Evolutionary conservation across 2,888 invertebrate species (phyloP).

Genomic region (Cosmorhoe ocellata): DNA sequence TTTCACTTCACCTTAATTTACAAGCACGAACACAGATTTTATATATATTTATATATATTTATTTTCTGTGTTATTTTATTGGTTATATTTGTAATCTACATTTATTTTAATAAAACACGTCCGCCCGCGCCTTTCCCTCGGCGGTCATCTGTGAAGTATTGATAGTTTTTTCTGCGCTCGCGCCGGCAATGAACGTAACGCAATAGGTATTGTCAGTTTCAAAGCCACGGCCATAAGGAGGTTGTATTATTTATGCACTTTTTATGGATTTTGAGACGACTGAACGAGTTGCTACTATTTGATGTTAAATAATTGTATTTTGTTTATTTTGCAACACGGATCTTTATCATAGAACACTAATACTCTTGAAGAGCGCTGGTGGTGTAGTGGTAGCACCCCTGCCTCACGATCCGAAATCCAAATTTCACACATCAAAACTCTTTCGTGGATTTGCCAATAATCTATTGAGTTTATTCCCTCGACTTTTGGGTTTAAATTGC

Average conservation of each 20-base stretch:
- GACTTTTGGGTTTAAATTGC: too few species aligned
- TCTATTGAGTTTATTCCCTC: too few species aligned
- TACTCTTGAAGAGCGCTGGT: too few species aligned
- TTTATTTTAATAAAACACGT: conserved; percentile 1
- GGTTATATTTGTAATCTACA: background rate
- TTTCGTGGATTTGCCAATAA: too few species aligned
- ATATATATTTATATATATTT: background rate
- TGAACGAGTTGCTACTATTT: background rate
- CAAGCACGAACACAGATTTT: background rate
- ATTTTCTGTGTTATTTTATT: background rate
- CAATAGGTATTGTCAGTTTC: conserved; percentile 18
- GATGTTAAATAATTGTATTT: background rate
- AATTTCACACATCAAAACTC: too few species aligned
- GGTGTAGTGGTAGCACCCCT: too few species aligned
- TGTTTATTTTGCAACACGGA: too few species aligned
- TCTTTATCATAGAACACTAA: too few species aligned
- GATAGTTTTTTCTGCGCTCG: background rate
- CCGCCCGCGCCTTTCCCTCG: conserved; percentile 6
- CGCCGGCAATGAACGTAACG: conserved; percentile 7
- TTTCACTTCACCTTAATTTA: background rate
- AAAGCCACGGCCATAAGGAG: conserved; percentile 25
- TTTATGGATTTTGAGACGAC: background rate
- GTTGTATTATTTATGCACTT: background rate
- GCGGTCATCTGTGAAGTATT: conserved; percentile 4
- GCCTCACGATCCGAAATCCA: too few species aligned